Percentiles rank a stretch among this genome's conserved stretches.
These are phyloP conservation scores for Engystomops pustulosus DNA, from an alignment of 2,113 vertebrate genomes.

Conservation along the genomic window DNA sequence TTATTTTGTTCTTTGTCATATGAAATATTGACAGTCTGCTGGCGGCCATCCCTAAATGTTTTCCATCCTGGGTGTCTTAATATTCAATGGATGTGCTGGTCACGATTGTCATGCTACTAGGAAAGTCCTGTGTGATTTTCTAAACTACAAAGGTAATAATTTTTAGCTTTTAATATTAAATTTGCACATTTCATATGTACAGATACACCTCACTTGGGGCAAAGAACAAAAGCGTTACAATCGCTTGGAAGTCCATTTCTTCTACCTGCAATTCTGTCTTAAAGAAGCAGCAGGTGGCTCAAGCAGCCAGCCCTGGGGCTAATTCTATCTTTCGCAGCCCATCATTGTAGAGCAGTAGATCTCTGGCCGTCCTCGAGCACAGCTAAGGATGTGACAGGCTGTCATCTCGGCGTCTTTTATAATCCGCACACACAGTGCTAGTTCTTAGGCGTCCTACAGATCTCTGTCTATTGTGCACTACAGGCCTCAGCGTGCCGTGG, in stretches of 20 bases:
- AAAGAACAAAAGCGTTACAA: slow-evolving; percentile 29
- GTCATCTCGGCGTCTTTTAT: slow-evolving; percentile 29
- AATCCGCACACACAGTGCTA: slow-evolving; percentile 3
- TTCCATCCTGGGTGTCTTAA: neutral
- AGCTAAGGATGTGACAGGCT: slow-evolving; percentile 33
- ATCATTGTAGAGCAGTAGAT: neutral
- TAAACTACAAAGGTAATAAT: neutral
- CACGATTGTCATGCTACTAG: neutral
- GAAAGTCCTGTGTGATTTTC: neutral
- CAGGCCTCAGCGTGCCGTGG: neutral
- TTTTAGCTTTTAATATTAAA: slow-evolving; percentile 47
- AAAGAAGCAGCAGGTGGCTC: slow-evolving; percentile 42
- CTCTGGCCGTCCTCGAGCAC: slow-evolving; percentile 34
- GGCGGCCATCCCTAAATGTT: neutral
- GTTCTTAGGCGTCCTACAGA: slow-evolving; percentile 16
- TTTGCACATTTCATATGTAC: slow-evolving; percentile 11
- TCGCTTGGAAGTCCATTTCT: slow-evolving; percentile 25
- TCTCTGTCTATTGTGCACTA: slow-evolving; percentile 1
- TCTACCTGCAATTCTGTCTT: slow-evolving; percentile 19
- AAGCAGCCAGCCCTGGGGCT: slow-evolving; percentile 27
- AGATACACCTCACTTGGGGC: slow-evolving; percentile 19
- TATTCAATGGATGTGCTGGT: slow-evolving; percentile 6
- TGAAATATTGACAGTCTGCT: neutral
- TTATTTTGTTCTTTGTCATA: neutral
- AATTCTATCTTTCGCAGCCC: slow-evolving; percentile 21